Evolutionary conservation across 2,113 vertebrate species (phyloP), one percentile per base, ranked within the genome.

Genomic region (Gymnocephalus cernua): DNA sequence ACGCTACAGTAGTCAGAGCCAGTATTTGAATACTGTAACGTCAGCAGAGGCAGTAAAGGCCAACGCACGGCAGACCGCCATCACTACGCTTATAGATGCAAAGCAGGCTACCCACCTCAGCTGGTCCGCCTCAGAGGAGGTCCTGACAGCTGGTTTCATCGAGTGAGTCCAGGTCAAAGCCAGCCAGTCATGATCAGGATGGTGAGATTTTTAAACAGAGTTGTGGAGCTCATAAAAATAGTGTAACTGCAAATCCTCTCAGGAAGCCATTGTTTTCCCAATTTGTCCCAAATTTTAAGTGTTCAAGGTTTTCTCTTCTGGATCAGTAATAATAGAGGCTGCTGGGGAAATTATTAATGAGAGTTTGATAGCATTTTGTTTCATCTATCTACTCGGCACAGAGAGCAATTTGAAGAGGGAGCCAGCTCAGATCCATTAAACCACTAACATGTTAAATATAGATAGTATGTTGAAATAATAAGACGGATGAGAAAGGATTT

Each of bases 21-120:
- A 63, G 70, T 80, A 66, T 86, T 86, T 88, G 76, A 85, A 87
- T 91, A 88, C 21, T 70, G 61, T 77, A 4, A 61, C 69, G 85
- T 92, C 86, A 80, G 85, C 84, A 84, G 8, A 27, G 63, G 51
- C 54, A 58, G 68, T 73, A 58, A 71, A 87, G 72, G 68, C 81
- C 54, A 4, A 25, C 29, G 47, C 51, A 19, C 35, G 29, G 57
- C 66, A 70, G 63, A 35, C n/a, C 25, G 23, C 58, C 47, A 45
- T 86, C 77, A 54, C 75, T 62, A 53, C 23, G 21, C 77, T 18
- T 70, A 85, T 48, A 35, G 65, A 78, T 77, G 67, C 74, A 62
- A 67, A 81, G 78, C 27, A 67, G 85, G 77, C 86, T 85, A n/a
- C 56, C 58, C 69, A 51, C 73, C 64, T 82, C 74, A 47, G 78